Conservation (phyloP, 2,113 vertebrate species). For the Anser brachyrhynchus region DNA sequence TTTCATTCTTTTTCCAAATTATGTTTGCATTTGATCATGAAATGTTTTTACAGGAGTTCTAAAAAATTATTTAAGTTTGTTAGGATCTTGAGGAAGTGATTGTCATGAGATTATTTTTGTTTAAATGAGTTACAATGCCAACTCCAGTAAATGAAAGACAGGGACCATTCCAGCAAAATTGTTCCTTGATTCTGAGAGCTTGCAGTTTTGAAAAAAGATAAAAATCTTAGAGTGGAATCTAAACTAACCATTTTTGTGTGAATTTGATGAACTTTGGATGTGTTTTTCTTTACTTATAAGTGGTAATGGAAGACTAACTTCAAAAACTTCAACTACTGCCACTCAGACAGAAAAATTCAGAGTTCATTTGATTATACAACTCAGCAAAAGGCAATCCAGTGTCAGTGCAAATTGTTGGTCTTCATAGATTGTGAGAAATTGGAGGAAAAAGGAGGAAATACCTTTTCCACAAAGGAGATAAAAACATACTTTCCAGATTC, state of each 20-base stretch:
- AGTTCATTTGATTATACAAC: background rate
- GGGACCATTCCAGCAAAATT: background rate
- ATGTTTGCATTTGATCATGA: background rate
- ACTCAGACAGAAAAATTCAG: background rate
- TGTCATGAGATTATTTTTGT: no score
- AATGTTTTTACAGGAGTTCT: background rate
- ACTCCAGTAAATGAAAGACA: background rate
- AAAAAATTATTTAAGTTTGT: background rate
- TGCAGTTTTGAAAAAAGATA: background rate
- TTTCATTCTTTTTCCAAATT: background rate
- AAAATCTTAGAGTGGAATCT: background rate
- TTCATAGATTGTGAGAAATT: background rate
- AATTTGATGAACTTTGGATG: background rate
- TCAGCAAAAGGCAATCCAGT: background rate
- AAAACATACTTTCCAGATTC: background rate
- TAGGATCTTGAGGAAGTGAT: background rate
- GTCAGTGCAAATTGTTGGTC: background rate
- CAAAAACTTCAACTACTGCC: background rate
- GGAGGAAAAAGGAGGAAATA: background rate
- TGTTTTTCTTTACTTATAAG: background rate
- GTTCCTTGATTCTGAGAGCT: background rate
- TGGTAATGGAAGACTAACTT: background rate
- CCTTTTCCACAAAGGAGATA: background rate
- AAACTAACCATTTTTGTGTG: background rate
- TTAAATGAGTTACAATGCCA: background rate